Evolutionary conservation across 2,113 vertebrate genomes (phyloP), one percentile per base, ranked within the genome.

Genomic region (Leptobrachium leishanense): DNA sequence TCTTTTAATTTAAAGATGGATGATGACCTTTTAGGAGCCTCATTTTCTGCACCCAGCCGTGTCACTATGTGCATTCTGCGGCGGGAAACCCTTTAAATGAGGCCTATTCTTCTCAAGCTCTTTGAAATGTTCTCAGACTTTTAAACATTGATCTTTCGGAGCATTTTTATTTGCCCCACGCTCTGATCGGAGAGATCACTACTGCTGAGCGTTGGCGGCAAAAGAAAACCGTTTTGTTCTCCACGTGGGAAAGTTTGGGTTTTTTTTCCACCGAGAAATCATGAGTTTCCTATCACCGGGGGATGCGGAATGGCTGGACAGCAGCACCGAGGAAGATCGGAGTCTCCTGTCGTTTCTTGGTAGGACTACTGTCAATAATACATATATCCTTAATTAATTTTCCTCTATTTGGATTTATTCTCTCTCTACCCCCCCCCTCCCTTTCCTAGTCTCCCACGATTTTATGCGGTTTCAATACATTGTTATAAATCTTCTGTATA

Each of bases 291-390:
- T 94, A 86, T 93, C 92, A 84, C 92, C 91, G 55, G 91, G 92
- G 72, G 92, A 92, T 89, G 87, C 87, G 8, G 91, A 92, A 75
- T 94, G 93, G 93, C 83, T 94, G 91, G 92, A 94, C 91, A 94
- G 92, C 92, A 90, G 90, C 90, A 91, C 85, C 2, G 93, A 94
- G 91, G 93, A 94, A 86, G 93, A 94, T 88, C 91, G 91, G 92
- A 93, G 92, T 86, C 92, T 94, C 81, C 91, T 94, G 85, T 91
- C 91, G n/a, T 94, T 92, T 90, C 91, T 93, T 74, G 93, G 92
- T 94, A 94, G 89, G 92, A 90, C 55, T 31, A 59, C 10, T 59
- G 3, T 13, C 1, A 59, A 11, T 31, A 39, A 64, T 1, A 64
- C 20, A 31, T 31, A 31, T 31, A 31, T 31, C 20, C 20, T 31